Evolutionary conservation across 2,888 invertebrate species (phyloP).

Genomic region (Phalera bucephala): DNA sequence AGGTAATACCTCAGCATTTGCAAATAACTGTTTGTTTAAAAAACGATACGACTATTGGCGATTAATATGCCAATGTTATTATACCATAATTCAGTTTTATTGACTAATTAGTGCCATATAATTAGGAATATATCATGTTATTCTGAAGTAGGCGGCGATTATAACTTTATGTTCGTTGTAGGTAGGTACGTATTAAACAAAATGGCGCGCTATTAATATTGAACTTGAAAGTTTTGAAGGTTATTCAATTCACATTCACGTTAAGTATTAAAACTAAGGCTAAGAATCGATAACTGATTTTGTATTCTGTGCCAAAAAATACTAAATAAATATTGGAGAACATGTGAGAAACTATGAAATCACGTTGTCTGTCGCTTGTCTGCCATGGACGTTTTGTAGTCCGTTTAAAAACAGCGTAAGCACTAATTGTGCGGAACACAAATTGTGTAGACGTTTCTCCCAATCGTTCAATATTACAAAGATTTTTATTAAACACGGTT

Average conservation of each 20-base stretch:
- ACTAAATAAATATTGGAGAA: not conserved
- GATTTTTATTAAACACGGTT: no score
- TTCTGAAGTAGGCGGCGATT: conserved; percentile 9
- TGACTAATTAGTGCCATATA: conserved; percentile 39
- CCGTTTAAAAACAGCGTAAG: no score
- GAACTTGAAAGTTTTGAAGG: conserved; percentile 34
- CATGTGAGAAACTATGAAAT: not conserved
- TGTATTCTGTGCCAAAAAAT: not conserved
- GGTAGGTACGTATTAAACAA: conserved; percentile 15
- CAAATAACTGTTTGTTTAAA: conserved; percentile 34
- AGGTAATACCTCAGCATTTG: conserved; percentile 27
- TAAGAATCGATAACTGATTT: conserved; percentile 18
- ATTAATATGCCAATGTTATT: conserved; percentile 42
- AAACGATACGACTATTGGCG: conserved; percentile 23
- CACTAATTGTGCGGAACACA: no score
- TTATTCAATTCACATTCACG: conserved; percentile 18
- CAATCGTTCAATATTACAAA: no score
- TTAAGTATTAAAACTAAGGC: conserved; percentile 14
- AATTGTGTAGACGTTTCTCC: no score
- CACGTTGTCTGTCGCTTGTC: not conserved
- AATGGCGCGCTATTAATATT: conserved; percentile 26
- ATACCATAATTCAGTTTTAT: conserved; percentile 44
- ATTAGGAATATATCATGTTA: conserved; percentile 36
- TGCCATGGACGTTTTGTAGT: not conserved
- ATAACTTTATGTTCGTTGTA: conserved; percentile 10